phyloP scores from a whole-genome alignment of 2,797 vertebrate genomes.

The Dicrostonyx torquatus region DNA sequence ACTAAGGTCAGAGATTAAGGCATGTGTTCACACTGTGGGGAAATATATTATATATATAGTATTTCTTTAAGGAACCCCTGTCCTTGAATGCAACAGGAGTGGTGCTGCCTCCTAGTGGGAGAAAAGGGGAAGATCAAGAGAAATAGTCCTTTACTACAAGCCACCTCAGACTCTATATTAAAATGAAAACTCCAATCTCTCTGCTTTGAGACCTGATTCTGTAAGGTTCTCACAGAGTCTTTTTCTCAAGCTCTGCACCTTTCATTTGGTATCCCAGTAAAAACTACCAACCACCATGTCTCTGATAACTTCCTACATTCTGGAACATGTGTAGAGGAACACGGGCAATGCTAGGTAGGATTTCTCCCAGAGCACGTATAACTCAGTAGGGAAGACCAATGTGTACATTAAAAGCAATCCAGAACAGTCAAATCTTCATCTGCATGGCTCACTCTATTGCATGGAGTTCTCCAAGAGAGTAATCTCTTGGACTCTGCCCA shows the following conservation, averaged over 20 bases:
- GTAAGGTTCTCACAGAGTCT: background rate
- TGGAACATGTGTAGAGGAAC: background rate
- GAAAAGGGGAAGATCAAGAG: conserved; percentile 19
- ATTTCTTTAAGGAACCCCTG: background rate
- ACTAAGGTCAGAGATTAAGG: conserved; percentile 14
- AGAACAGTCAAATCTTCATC: background rate
- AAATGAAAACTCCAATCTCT: background rate
- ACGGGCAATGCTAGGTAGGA: background rate
- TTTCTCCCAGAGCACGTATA: background rate
- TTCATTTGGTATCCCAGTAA: background rate
- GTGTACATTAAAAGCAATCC: background rate
- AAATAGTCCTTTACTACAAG: background rate
- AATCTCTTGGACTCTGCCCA: background rate
- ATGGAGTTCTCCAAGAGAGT: background rate
- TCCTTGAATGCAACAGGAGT: background rate
- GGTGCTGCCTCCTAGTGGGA: conserved; percentile 58
- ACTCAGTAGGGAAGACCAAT: background rate
- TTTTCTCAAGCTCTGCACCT: conserved; percentile 5
- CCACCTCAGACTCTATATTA: background rate
- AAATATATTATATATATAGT: background rate
- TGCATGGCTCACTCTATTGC: background rate
- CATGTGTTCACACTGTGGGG: background rate
- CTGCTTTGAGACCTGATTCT: background rate
- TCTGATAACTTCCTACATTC: background rate
- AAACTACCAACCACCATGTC: background rate